phyloP scores from a whole-genome alignment of 2,888 invertebrate species.

The Orthosia cruda region DNA sequence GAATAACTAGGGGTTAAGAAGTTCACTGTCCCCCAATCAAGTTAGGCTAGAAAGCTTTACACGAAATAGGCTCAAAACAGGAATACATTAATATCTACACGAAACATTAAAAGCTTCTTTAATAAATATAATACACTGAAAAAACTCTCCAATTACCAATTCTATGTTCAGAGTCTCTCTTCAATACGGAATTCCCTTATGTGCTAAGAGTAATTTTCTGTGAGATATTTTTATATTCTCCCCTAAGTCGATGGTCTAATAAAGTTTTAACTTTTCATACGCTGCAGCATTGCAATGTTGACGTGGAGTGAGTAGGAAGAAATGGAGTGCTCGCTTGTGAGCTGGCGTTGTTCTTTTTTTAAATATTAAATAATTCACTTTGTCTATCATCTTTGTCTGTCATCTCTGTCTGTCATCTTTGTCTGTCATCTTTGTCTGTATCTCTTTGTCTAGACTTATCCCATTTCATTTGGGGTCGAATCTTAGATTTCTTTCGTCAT shows the following conservation, averaged over 20 bases:
- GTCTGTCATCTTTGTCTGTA: too few species aligned
- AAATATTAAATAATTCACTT: too few species aligned
- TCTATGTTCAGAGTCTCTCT: constrained; percentile 7
- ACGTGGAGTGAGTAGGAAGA: neutral
- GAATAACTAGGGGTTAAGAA: too few species aligned
- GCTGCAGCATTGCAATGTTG: constrained; percentile 38
- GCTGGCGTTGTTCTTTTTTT: too few species aligned
- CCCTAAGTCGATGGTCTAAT: neutral
- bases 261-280: constrained; percentile 38
- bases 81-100: neutral
- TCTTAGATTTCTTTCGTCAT: too few species aligned
- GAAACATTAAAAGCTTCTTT: neutral
- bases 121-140: neutral
- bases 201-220: constrained; percentile 27
- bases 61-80: neutral
- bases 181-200: constrained; percentile 14
- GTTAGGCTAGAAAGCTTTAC: too few species aligned
- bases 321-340: constrained; percentile 2
- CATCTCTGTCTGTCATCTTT: too few species aligned
- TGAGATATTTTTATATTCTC: constrained; percentile 20
- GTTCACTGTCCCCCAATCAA: too few species aligned
- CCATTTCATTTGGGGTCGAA: too few species aligned
- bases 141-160: constrained; percentile 19
- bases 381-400: too few species aligned
- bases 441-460: too few species aligned